Base-by-base conservation (phyloP, 2,797 vertebrate species). In the Anomalospiza imberbis region DNA sequence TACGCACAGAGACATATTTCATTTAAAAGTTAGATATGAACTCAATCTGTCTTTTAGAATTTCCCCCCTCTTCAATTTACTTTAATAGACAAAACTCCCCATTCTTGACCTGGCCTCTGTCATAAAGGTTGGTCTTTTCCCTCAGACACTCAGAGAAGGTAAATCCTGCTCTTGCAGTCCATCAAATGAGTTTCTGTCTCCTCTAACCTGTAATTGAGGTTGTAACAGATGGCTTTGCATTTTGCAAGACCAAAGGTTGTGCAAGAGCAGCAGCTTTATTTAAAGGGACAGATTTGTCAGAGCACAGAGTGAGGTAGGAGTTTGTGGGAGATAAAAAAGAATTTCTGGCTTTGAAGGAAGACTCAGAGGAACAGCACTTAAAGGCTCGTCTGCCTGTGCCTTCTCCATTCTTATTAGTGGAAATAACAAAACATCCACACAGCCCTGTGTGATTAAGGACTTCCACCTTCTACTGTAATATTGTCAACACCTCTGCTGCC, bases 231-330 rank as follows among this genome's bases (percentile, higher is more conserved):
- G 87, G 86, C 75, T 96, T 95, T 85, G 92, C 78, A 29, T 97
- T 96, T 96, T 95, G 93, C 87, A 95, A 96, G 94, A 95, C 81
- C 81, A 93, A 74, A 92, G 65, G 53, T 95, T 96, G 91, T 77
- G 95, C 86, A 96, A 95, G 38, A 87, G 77, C 71, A 85, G 80
- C 77, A 94, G 75, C 57, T 74, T 94, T 42, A 79, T 85, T 95
- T 96, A 95, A 96, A 95, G 92, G 63, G 71, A 36, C 91, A 94
- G 88, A 82, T 82, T 91, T 95, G 80, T 80, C 67, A 65, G 91
- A 51, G 67, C 42, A 24, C 13, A 16, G 47, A 70, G 40, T 0
- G 61, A 70, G 66, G 81, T 3, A 82, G 50, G 61, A 85, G 24
- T 26, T 51, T 55, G 34, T 65, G 51, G 54, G 81, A 89, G 50